These are phyloP conservation scores for Penaeus indicus DNA, from an alignment of 1,140 invertebrate species.

Conservation along the genomic window DNA sequence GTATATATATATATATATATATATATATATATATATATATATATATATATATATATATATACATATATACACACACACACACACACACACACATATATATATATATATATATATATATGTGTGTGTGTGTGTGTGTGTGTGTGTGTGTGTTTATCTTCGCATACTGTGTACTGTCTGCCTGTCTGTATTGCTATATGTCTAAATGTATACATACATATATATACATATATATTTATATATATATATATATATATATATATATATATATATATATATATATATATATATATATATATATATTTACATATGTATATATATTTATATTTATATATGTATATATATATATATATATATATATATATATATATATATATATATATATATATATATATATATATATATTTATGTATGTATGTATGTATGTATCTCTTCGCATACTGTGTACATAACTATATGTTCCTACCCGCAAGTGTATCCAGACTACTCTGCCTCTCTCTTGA, in stretches of 20 bases:
- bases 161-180: background rate
- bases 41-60: background rate
- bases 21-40: background rate
- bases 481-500: no score
- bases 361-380: slow-evolving; percentile 11
- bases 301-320: background rate
- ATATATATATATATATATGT: background rate
- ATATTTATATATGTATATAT: background rate
- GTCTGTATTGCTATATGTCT: background rate
- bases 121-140: background rate
- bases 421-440: background rate
- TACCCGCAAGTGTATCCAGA: no score
- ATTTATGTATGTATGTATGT: background rate
- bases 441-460: background rate
- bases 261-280: background rate
- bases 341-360: background rate
- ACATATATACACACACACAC: background rate
- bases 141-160: background rate
- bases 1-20: background rate
- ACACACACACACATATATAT: background rate
- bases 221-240: slow-evolving; percentile 27
- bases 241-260: slow-evolving; percentile 15
- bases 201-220: background rate
- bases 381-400: background rate
- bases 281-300: background rate